phyloP scores from a whole-genome alignment of 1,140 invertebrate species.

The Drosophila sechellia region DNA sequence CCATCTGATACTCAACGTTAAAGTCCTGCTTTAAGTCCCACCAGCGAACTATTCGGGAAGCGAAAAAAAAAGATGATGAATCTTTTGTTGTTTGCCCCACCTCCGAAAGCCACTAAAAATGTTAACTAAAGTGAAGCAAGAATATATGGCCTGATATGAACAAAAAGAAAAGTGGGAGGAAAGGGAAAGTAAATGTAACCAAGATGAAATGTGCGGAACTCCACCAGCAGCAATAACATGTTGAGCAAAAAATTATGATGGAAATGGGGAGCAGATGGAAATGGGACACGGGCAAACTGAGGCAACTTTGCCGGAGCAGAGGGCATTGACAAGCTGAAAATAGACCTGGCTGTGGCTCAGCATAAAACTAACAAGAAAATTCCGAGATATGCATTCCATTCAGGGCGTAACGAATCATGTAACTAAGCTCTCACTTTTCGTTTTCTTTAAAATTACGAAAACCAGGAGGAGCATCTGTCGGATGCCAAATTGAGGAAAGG shows the following conservation, averaged over 20 bases:
- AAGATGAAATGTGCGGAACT: slow-evolving; percentile 63
- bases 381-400: slow-evolving; percentile 24
- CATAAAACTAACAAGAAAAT: slow-evolving; percentile 42
- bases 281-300: slow-evolving; percentile 27
- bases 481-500: slow-evolving; percentile 3
- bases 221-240: slow-evolving; percentile 50
- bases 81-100: slow-evolving; percentile 44
- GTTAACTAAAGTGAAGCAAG: slow-evolving; percentile 57
- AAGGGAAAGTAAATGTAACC: slow-evolving; percentile 65
- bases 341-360: slow-evolving; percentile 24
- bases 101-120: slow-evolving; percentile 66
- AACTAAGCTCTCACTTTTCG: slow-evolving; percentile 20
- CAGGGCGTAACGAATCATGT: slow-evolving; percentile 42
- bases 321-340: slow-evolving; percentile 42
- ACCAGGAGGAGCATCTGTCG: slow-evolving; percentile 14
- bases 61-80: slow-evolving; percentile 68
- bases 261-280: slow-evolving; percentile 41
- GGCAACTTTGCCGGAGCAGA: background rate
- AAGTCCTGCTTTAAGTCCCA: slow-evolving; percentile 35
- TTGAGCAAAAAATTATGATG: slow-evolving; percentile 60
- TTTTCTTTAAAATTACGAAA: slow-evolving; percentile 35
- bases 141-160: slow-evolving; percentile 42
- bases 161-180: slow-evolving; percentile 13
- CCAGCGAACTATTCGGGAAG: slow-evolving; percentile 4
- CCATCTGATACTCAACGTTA: slow-evolving; percentile 22